Percentiles rank a stretch among this genome's conserved stretches.
Conservation (phyloP, 2,113 vertebrate genomes). For the Ameiurus melas region DNA sequence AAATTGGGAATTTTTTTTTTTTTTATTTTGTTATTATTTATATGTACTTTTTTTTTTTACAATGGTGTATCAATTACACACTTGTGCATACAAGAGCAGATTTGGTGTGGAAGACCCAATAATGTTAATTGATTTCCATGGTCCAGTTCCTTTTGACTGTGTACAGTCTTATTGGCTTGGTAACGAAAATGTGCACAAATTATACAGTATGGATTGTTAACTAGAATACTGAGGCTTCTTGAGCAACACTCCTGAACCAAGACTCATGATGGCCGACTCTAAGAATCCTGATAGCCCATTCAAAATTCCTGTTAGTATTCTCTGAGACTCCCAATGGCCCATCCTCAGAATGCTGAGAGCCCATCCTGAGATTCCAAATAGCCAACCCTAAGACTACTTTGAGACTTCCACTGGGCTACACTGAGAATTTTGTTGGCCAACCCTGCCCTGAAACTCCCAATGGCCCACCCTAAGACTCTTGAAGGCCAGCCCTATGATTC, state of each 20-base stretch:
- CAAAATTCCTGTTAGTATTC: not conserved
- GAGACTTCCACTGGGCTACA: not conserved
- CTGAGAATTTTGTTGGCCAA: not conserved
- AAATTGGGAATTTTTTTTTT: too few relatives aligned
- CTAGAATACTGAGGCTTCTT: not conserved
- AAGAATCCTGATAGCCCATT: not conserved
- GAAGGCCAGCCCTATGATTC: not conserved
- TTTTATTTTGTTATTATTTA: slow-evolving; percentile 24
- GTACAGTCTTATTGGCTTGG: not conserved
- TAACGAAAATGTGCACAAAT: not conserved
- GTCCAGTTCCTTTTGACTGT: not conserved
- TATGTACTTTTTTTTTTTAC: not conserved
- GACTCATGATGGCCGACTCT: not conserved
- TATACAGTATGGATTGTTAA: not conserved
- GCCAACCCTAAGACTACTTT: not conserved
- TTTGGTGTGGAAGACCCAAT: not conserved
- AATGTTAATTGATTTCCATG: not conserved
- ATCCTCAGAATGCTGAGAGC: not conserved
- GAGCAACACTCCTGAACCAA: not conserved
- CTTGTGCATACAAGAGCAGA: not conserved
- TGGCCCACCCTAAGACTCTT: too few relatives aligned
- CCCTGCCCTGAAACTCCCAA: not conserved
- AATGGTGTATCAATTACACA: not conserved
- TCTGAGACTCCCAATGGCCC: not conserved
- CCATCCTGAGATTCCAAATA: not conserved